Conservation (phyloP, 92 coral and sea anemone genomes). For the Palythoa heliodiscus region DNA sequence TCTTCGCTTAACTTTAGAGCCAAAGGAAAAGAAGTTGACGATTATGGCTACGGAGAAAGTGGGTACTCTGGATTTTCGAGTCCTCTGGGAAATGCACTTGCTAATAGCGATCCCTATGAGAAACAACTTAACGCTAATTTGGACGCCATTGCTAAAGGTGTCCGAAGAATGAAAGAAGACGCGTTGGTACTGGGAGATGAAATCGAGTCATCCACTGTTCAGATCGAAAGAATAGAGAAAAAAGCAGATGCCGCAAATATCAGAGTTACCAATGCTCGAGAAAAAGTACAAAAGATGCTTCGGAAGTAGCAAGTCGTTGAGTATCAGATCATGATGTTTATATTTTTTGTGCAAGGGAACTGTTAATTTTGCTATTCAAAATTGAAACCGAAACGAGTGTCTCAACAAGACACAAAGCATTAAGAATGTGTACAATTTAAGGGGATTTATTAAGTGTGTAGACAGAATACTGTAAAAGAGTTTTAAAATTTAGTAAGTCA, state of each 20-base stretch:
- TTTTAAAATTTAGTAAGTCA: too few relatives aligned
- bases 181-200: slow-evolving; percentile 86
- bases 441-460: too few relatives aligned
- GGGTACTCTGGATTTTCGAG: slow-evolving; percentile 40
- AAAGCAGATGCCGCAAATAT: slow-evolving; percentile 72
- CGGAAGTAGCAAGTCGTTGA: slow-evolving; percentile 42
- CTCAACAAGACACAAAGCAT: too few relatives aligned
- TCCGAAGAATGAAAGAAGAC: slow-evolving; percentile 81
- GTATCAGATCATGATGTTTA: too few relatives aligned
- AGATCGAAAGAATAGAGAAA: slow-evolving; percentile 68
- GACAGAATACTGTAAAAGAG: too few relatives aligned
- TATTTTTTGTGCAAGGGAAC: too few relatives aligned
- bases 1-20: slow-evolving; percentile 35
- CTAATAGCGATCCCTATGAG: slow-evolving; percentile 70
- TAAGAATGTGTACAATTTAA: too few relatives aligned
- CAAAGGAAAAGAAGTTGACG: slow-evolving; percentile 7
- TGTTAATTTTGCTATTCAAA: too few relatives aligned
- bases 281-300: slow-evolving; percentile 71
- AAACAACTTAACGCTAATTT: slow-evolving; percentile 76
- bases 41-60: slow-evolving; percentile 42
- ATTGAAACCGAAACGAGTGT: too few relatives aligned
- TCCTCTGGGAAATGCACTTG: slow-evolving; percentile 28
- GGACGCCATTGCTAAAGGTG: slow-evolving; percentile 76
- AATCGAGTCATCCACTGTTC: slow-evolving; percentile 82
- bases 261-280: slow-evolving; percentile 63